Percentiles rank a stretch among this genome's conserved stretches.
phyloP scores from a whole-genome alignment of 2,797 vertebrate genomes.

The Chiloscyllium punctatum region DNA sequence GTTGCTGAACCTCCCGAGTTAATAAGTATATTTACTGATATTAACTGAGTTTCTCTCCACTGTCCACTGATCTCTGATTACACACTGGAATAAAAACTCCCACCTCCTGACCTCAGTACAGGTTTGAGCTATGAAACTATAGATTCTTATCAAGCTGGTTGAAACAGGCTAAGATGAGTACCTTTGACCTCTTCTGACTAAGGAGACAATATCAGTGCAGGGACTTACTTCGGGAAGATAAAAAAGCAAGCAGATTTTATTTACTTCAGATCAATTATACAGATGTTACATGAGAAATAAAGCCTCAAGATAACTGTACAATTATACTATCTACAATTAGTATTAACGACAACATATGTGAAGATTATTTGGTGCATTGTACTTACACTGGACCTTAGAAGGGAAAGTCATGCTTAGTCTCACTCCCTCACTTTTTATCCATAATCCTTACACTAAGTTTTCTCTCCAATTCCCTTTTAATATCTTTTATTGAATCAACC shows the following conservation, averaged over 20 bases:
- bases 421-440: neutral
- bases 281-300: neutral
- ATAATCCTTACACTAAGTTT: no score
- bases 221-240: neutral
- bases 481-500: neutral
- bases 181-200: neutral
- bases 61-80: slow-evolving; percentile 14
- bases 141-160: slow-evolving; percentile 6
- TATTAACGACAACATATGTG: neutral
- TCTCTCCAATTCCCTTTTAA: neutral
- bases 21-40: slow-evolving; percentile 32
- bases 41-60: slow-evolving; percentile 4
- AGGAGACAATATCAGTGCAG: neutral
- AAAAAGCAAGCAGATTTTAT: neutral
- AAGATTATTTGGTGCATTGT: neutral
- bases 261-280: neutral
- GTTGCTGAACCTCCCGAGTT: slow-evolving; percentile 6
- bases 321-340: neutral
- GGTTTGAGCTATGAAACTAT: neutral
- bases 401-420: neutral
- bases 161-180: neutral
- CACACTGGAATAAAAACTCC: neutral
- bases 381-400: neutral
- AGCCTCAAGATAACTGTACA: neutral
- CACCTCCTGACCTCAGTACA: neutral